Base-by-base conservation (phyloP, 1,140 invertebrate genomes). In the Diploscapter pachys region DNA sequence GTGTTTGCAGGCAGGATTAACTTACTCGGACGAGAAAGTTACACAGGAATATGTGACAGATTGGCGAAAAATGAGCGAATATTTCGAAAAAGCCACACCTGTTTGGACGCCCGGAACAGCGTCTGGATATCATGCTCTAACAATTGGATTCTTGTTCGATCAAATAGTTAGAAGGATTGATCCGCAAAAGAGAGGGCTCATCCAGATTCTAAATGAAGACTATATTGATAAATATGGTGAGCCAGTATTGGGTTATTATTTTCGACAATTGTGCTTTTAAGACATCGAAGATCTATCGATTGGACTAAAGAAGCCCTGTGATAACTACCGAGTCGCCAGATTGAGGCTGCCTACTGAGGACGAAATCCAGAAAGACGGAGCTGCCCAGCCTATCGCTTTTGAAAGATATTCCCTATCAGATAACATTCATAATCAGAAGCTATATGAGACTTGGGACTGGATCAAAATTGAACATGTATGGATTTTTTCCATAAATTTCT, bases 21-120 rank as follows among this genome's bases (percentile, higher is more conserved):
- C 77, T 56, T 78, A 71, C 50, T 57, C 66, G 4, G 57, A 71
- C 2, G 63, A 70, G 51, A 51, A 55, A 3, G 5, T 75, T 8
- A 71, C 78, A 61, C 11, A 64, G 62, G 75, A 76, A 9, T 63
- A 76, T 13, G 70, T 76, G 3, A 53, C 53, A 8, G 56, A 66
- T 55, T 61, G 54, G n/a, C 48, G 59, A n/a, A 57, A 61, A 48
- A 71, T 76, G 3, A 48, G 69, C 6, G 66, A 76, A 50, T 76
- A 75, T 69, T 76, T 76, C 63, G 75, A 76, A 50, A 59, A 75
- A 48, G 72, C 76, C 2, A 59, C 51, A 53, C 73, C 73, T 11
- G 59, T 77, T 31, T 76, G 75, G 74, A 52, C 53, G n/a, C 78
- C 78, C 53, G 77, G 77, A 11, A 80, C 74, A 4, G 55, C 67